phyloP scores from a whole-genome alignment of 1,140 invertebrate species.

The Cryptotermes secundus region DNA sequence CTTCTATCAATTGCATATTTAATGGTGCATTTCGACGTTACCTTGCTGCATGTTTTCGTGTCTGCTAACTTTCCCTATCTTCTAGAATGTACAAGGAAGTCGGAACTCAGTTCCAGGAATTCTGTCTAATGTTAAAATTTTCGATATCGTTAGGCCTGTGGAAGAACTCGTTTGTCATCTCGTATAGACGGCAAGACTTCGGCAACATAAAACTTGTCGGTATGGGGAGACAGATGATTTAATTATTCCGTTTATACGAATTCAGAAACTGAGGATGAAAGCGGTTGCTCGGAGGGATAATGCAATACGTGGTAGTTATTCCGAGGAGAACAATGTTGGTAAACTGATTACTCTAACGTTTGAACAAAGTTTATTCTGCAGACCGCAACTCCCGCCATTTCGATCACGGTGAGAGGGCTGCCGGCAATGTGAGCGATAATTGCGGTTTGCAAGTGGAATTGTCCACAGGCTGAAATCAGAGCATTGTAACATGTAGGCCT shows the following conservation, averaged over 20 bases:
- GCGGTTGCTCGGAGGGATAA: background rate
- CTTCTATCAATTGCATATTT: no score
- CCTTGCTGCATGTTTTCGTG: no score
- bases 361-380: background rate
- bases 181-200: constrained; percentile 22
- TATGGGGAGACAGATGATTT: background rate
- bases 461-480: background rate
- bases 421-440: background rate
- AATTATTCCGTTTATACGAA: background rate
- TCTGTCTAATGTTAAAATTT: no score
- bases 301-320: background rate
- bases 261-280: background rate
- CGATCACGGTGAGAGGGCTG: background rate
- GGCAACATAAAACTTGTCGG: no score
- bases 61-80: no score
- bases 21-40: no score
- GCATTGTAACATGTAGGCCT: background rate
- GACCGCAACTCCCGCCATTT: background rate
- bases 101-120: no score
- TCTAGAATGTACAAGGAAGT: no score
- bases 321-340: background rate
- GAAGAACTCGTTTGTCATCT: no score
- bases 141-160: no score
- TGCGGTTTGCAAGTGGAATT: background rate
- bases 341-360: background rate